phyloP scores from a whole-genome alignment of 2,888 invertebrate species.

The Sclerodermus sp. region DNA sequence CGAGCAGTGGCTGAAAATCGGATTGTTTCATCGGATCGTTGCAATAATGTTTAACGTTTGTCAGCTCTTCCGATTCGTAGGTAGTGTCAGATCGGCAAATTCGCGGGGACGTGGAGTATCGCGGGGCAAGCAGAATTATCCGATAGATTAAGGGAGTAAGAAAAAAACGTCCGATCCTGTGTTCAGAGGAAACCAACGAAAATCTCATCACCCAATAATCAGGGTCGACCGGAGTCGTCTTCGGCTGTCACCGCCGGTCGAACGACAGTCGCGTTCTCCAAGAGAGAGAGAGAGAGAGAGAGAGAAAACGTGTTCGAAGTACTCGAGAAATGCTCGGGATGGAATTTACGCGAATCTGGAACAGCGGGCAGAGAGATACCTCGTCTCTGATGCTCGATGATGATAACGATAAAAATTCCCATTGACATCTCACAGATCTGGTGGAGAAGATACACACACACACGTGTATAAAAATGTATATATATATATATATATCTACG shows the following conservation, averaged over 20 bases:
- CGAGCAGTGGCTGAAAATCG: no score
- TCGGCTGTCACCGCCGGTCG: neutral
- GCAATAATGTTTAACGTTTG: slow-evolving; percentile 14
- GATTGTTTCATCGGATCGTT: no score
- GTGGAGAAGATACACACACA: no score
- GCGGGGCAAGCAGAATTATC: slow-evolving; percentile 23
- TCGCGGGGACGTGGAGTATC: neutral
- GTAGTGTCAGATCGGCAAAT: slow-evolving; percentile 8
- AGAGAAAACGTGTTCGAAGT: neutral
- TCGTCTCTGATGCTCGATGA: no score
- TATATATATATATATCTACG: no score
- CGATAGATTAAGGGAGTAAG: slow-evolving; percentile 16
- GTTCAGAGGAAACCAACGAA: slow-evolving; percentile 49
- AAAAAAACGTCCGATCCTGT: slow-evolving; percentile 47
- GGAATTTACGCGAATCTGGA: neutral
- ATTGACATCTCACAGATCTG: no score
- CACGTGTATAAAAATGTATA: no score
- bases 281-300: neutral
- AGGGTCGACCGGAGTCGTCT: no score
- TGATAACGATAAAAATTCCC: no score
- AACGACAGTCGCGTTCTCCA: neutral
- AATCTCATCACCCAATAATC: slow-evolving; percentile 18
- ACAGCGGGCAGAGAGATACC: no score
- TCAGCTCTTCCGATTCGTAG: slow-evolving; percentile 6
- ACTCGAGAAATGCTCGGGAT: neutral